Evolutionary conservation across 2,888 invertebrate species (phyloP), one percentile per base, ranked within the genome.

Genomic region (Beris chalybata): DNA sequence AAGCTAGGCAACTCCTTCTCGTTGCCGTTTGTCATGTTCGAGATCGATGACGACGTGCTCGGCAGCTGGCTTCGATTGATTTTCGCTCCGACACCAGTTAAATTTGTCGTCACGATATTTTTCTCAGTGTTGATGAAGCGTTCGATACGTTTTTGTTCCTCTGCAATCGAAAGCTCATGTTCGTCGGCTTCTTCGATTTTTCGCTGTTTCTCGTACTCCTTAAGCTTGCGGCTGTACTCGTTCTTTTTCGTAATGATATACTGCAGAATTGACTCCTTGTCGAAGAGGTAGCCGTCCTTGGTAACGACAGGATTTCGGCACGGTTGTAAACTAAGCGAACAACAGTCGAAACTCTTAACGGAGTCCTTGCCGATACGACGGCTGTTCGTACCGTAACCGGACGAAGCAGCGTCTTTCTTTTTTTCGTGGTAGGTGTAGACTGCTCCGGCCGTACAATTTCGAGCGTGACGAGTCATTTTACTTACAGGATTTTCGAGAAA

Each of bases 391-490:
- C 93, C 97, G 80, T 97, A 99, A 6, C 98, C 98, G 12, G 97
- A 96, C 7, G 92, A 89, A 50, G 91, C 88, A 1, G 96, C 95
- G 78, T 99, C 98, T 77, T 95, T 95, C 79, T 95, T 92, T 82
- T 96, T 94, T 78, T 99, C 99, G 74, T 97, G 94, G 75, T 99
- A 98, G 0, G 98, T 96, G 78, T 99, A 99, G 9, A 98, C 97
- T 7, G 97, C 94, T 66, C 97, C 95, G 1, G 99, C 98, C 1
- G 99, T 99, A 76, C 95, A 95, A 82, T 99, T 99, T 79, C 95
- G 89, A 9, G 97, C 98, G 78, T 99, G 99, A 64, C 99, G 86
- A 0, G 95, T 95, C 95, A 95, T 95, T 68, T 29, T 32, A 22
- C 3, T 22, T 2, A 22, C 22, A 22, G 22, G 3, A 22, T 22